Evolutionary conservation across 2,113 vertebrate species (phyloP).

Genomic region (Podarcis cretensis): DNA sequence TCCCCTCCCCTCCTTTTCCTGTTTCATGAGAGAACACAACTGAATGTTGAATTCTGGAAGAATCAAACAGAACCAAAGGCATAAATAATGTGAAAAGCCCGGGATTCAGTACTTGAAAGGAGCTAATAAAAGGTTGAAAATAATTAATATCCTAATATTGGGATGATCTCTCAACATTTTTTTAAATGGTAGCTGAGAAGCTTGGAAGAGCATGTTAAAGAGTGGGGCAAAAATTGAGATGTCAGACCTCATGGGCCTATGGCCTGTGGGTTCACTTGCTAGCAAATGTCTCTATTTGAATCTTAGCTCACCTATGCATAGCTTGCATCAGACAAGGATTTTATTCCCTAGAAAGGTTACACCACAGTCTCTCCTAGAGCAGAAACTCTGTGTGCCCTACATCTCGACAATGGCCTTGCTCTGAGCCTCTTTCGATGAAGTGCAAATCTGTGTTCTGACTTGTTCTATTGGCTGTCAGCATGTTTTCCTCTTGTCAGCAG

Average conservation of each 20-base stretch:
- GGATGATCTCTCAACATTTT: constrained; percentile 77
- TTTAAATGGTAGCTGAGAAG: constrained; percentile 44
- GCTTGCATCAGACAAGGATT: neutral
- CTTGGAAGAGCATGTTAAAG: constrained; percentile 40
- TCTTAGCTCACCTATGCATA: neutral
- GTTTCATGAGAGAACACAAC: constrained; percentile 74
- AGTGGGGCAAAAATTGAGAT: neutral
- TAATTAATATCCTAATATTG: constrained; percentile 83
- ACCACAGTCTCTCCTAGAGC: neutral
- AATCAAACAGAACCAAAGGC: constrained; percentile 72
- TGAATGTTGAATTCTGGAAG: constrained; percentile 69
- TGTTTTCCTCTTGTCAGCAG: constrained; percentile 96
- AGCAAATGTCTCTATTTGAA: rapidly evolving
- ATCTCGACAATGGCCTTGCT: constrained; percentile 79
- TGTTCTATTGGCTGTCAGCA: constrained; percentile 91
- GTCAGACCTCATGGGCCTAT: rapidly evolving
- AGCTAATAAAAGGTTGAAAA: constrained; percentile 76
- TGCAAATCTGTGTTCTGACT: constrained; percentile 95
- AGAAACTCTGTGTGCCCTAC: constrained; percentile 62
- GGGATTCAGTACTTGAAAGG: constrained; percentile 76
- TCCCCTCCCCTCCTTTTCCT: neutral
- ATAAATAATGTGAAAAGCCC: constrained; percentile 52
- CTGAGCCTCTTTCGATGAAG: constrained; percentile 81
- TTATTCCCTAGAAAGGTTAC: neutral
- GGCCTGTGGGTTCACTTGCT: neutral